Evolutionary conservation across 2,797 vertebrate genomes (phyloP), one percentile per base, ranked within the genome.

Genomic region (Nannoperca obscura): DNA sequence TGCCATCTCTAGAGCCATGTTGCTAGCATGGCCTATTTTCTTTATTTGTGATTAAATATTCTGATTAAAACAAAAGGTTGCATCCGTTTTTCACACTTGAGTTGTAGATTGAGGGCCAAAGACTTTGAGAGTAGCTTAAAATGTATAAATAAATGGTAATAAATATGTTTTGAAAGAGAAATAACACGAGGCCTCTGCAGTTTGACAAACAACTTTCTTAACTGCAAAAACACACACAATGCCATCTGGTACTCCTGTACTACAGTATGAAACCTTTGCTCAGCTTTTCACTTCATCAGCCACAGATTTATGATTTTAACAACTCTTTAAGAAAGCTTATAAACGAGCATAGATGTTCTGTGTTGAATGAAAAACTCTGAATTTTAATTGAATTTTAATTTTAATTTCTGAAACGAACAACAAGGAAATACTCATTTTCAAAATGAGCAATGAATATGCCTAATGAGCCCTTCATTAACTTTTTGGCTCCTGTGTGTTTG

Each of bases 401-500:
- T 30, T 20, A 17, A 36, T 62, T 67, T 20, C 19, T 71, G 42
- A 71, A 71, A 64, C 4, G 1, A 59, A 38, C 19, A 69, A 63
- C 36, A 66, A 54, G 30, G 1, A 61, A 47, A 30, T 30, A 5
- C 5, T 66, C 49, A 22, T 46, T 72, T 47, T 72, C 30, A 15
- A 52, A 74, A 47, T 46, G 22, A 62, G 55, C 60, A 65, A 54
- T 38, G 22, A 76, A 74, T 20, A 59, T 59, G 38, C 13, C 3
- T 66, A 79, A 78, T 58, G 36, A 82, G 68, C 6, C 67, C 2
- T 44, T 70, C 22, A 59, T 65, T 54, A 34, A 36, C 55, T 64
- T 62, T 79, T 74, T 71, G 77, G 65, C 82, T 73, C 69, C 62
- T 46, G 42, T 71, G 69, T 75, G 74, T 82, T 85, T 54, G 62